Base-by-base conservation (phyloP, 1,140 invertebrate genomes). In the Pogonomyrmex barbatus region DNA sequence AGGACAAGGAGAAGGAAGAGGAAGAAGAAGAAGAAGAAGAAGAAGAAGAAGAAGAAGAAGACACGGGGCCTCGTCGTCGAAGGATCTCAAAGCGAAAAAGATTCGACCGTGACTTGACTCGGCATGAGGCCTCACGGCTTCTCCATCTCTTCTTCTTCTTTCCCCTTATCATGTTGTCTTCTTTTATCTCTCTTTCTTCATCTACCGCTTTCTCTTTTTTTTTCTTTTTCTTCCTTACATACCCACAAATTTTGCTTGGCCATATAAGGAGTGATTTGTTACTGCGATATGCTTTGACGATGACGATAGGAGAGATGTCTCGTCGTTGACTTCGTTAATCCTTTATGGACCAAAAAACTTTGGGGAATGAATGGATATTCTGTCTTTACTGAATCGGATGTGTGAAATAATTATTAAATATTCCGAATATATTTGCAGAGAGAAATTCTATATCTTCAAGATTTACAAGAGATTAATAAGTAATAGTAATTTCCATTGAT, bases 261-360 rank as follows among this genome's bases (percentile, higher is more conserved):
- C 78, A 81, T 85, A 89, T 89, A 91, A 88, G 76, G 76, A 91
- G 81, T 85, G 84, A 91, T 91, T 90, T 89, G 84, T 87, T 85
- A 62, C 77, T 47, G 47, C 39, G 65, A 45, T 86, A 54, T 12
- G 9, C 17, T 79, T 67, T 79, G 62, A 90, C 56, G 39, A 76
- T n/a, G 78, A 58, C 67, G 47, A 79, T 56, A 42, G 58, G 45
- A 12, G 36, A 52, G 54, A 85, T 73, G 81, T 81, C 75, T 75
- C 33, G 85, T 89, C 78, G 68, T 81, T 33, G 24, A 42, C n/a
- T 75, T 70, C 42, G 62, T 70, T 79, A 63, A 83, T 50, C 56
- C 67, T 62, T 81, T 71, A 14, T 9, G 42, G n/a, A 0, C 12
- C 0, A 68, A 65, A 45, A 12, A 78, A 36, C 24, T 81, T 30